Evolutionary conservation across 2,797 vertebrate species (phyloP).

Genomic region (Denticeps clupeoides): DNA sequence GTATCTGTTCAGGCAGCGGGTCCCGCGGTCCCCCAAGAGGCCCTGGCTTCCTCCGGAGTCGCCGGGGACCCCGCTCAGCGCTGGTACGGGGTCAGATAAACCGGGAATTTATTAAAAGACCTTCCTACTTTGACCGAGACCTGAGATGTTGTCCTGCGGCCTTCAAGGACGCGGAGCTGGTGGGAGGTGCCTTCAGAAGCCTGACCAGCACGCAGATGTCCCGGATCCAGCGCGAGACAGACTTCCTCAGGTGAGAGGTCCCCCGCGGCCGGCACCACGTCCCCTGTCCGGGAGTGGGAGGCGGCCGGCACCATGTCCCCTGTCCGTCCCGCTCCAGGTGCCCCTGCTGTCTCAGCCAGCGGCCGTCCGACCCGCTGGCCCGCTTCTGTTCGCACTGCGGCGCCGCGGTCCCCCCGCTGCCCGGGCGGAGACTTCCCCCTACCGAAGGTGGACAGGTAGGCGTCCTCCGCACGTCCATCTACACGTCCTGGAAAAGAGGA

Average conservation of each 20-base stretch:
- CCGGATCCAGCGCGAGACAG: conserved; percentile 53
- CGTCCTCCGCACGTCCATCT: no score
- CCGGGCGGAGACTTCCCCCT: conserved; percentile 50
- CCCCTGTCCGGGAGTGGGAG: no score
- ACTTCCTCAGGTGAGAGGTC: conserved; percentile 77
- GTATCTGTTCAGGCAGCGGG: conserved; percentile 31
- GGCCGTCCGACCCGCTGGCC: conserved; percentile 67
- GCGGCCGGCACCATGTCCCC: no score
- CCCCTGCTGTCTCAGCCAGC: conserved; percentile 54
- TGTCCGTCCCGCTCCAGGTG: no score
- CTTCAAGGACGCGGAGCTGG: conserved; percentile 44
- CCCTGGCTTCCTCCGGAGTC: conserved; percentile 43
- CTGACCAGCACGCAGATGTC: conserved; percentile 49
- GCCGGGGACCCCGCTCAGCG: conserved; percentile 20
- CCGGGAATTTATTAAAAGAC: no score
- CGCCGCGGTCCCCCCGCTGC: conserved; percentile 50
- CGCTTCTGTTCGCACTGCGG: conserved; percentile 79
- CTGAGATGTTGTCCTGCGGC: neutral
- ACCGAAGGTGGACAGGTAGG: conserved; percentile 69
- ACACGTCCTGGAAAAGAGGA: no score
- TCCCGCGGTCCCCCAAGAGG: conserved; percentile 36
- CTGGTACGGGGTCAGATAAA: no score
- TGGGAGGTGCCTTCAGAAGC: conserved; percentile 40
- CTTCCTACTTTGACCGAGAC: no score
- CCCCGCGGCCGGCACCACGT: no score